Percentiles rank a stretch among this genome's conserved stretches.
phyloP scores from a whole-genome alignment of 2,113 vertebrate genomes.

The Elephas maximus region DNA sequence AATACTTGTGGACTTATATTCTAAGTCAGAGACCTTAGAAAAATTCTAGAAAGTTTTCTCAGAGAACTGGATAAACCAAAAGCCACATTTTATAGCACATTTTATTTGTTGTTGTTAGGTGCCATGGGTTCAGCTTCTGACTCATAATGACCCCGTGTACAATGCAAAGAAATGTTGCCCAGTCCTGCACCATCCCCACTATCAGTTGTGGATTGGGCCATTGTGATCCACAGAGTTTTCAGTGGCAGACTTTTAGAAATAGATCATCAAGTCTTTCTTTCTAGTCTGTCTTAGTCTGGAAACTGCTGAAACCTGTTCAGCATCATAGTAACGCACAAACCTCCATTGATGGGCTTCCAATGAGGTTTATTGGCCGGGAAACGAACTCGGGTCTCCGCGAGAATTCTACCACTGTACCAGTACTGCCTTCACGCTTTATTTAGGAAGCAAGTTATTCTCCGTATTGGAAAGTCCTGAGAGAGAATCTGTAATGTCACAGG shows the following conservation, averaged over 20 bases:
- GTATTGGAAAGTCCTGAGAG: constrained; percentile 13
- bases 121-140: background rate
- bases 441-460: background rate
- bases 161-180: background rate
- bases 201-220: background rate
- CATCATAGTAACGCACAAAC: background rate
- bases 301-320: background rate
- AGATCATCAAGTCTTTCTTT: background rate
- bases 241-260: background rate
- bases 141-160: background rate
- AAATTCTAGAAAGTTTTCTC: background rate
- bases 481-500: background rate
- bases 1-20: background rate
- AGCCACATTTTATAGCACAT: background rate
- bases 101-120: background rate
- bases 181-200: background rate
- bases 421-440: background rate
- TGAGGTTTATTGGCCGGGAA: background rate
- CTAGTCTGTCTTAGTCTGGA: background rate
- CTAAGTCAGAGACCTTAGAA: background rate
- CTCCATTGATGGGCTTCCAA: background rate
- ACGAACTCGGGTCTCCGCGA: background rate
- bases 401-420: background rate
- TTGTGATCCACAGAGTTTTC: background rate
- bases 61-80: background rate